Evolutionary conservation across 1,140 invertebrate genomes (phyloP), one percentile per base, ranked within the genome.

Genomic region (Saccostrea glomerata): DNA sequence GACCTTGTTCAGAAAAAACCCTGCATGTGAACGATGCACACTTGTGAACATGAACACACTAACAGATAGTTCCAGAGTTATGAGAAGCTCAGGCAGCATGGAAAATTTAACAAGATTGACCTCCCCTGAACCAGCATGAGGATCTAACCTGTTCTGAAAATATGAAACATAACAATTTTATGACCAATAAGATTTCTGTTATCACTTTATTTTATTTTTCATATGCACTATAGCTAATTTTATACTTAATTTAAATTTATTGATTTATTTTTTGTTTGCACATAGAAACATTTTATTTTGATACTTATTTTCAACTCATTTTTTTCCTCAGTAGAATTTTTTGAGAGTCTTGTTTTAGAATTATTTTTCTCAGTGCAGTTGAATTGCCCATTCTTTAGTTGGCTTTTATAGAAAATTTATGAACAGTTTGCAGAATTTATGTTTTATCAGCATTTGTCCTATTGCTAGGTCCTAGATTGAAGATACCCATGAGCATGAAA

Each of bases 11-110:
- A 12, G 15, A 25, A 25, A 25, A 47, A 36, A 25, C 7, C 30
- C 30, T 30, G 70, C 70, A 77, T 77, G 70, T 77, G 70, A 77
- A 77, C 70, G 25, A 25, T 30, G 70, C 70, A 77, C 25, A 23
- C 13, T n/a, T n/a, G 70, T 20, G 15, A 20, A 63, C 13, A 77
- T 77, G 70, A 77, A 77, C 70, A 30, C 7, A 30, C 70, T 77
- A 77, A 77, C 70, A 73, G 70, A 73, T 36, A 73, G 70, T 73
- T 73, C 70, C 70, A 25, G 9, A 23, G 66, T 20, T 23, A 25
- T 73, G 70, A 30, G 70, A 73, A 15, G 70, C 25, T 77, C 70
- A 36, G 70, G 23, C 25, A 77, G 70, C 70, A 77, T 77, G 70
- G 70, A 25, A 3, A 77, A 15, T 12, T 23, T 36, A 77, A 77